Base-by-base conservation (phyloP, 2,888 invertebrate genomes). In the Zaprionus obscuricornis region DNA sequence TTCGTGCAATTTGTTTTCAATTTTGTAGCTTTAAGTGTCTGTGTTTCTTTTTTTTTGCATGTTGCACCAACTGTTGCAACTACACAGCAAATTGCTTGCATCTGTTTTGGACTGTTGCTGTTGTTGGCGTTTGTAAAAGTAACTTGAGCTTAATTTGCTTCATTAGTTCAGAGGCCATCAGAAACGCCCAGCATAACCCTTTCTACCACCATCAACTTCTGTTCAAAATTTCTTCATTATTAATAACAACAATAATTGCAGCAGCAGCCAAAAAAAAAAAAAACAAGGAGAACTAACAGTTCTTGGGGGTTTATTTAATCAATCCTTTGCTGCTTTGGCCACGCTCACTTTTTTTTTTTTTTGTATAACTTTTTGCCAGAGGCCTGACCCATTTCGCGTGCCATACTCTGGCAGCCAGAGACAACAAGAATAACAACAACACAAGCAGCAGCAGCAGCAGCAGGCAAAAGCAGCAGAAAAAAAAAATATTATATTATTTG, bases 321-420 rank as follows among this genome's bases (percentile, higher is more conserved):
- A 70, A 65, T 59, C 46, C 66, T 20, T 39, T 26, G 31, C 1
- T 11, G 40, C 55, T 34, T 27, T 22, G 59, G 66, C 37, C 69
- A 69, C 82, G 82, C 62, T 77, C 74, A 82, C 78, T 70, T 82
- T 56, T 74, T 33, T 11, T 17, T 29, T 34, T 20, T 13, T 36
- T 14, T 4, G n/a, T 4, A 22, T 37, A 31, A 17, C 24, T 6
- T 31, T 13, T 33, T 29, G 66, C 59, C 58, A 46, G 54, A 3
- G 52, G 74, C 42, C 69, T 78, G 78, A 79, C 76, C 84, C 81
- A 84, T 79, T 84, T 79, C 56, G 67, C 73, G 69, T 69, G 65
- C 52, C 39, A 54, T 33, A 60, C 24, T 34, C 26, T 50, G 58
- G 58, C 60, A 37, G 55, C 49, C 31, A 27, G 26, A 42, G 17